Base-by-base conservation (phyloP, 35 echinoderm and acorn worm species). In the Eucidaris tribuloides region DNA sequence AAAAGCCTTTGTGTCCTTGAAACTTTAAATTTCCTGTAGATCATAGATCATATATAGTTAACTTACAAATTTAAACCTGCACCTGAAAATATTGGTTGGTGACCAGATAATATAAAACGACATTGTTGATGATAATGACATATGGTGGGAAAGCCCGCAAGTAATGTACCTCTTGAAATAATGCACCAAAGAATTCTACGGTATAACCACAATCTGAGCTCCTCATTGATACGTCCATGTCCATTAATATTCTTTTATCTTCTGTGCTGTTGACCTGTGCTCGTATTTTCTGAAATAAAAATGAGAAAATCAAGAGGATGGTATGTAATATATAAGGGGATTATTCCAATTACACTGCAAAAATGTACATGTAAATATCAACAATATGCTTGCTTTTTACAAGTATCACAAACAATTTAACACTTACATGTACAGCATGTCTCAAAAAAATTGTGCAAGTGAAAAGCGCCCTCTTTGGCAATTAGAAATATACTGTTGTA, bases 111-210 rank as follows among this genome's bases (percentile, higher is more conserved):
- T n/a, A n/a, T n/a, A n/a, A n/a, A n/a, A n/a, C n/a, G n/a, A n/a
- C n/a, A n/a, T n/a, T n/a, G n/a, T n/a, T n/a, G n/a, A n/a, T n/a
- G n/a, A n/a, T n/a, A n/a, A n/a, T n/a, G n/a, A n/a, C n/a, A n/a
- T n/a, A n/a, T n/a, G n/a, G n/a, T n/a, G n/a, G n/a, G n/a, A n/a
- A n/a, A n/a, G n/a, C n/a, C n/a, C n/a, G n/a, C n/a, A n/a, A n/a
- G n/a, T n/a, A n/a, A n/a, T n/a, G n/a, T 71, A 97, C 94, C 90
- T 97, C 94, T 77, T 83, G 85, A 58, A 97, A 97, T 76, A 97
- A 70, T 29, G 94, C 90, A 83, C 94, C 94, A 77, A 81, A 97
- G 45, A 97, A 97, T 45, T 92, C 79, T 32, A 97, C 94, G 18
- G 94, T 97, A 46, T 85, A 97, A 4, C 30, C 39, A 50, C 89